Evolutionary conservation across 1,140 invertebrate genomes (phyloP), one percentile per base, ranked within the genome.

Genomic region (Ceratosolen fusciceps): DNA sequence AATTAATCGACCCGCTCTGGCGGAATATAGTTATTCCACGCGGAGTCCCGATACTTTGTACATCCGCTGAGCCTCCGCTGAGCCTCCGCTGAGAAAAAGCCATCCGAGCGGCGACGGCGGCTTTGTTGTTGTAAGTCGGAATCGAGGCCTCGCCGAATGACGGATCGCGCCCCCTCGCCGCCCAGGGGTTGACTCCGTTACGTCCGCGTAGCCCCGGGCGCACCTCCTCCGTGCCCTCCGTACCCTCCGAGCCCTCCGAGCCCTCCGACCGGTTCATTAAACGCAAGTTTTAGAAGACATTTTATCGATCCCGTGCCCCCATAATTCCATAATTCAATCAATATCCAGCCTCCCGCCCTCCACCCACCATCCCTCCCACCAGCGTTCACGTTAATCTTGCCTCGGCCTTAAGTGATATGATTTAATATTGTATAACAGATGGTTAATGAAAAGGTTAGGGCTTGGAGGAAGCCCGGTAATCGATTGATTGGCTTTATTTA

Each of bases 261-360:
- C 9, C 37, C 12, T 12, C 67, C 1, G n/a, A 47, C 37, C 39
- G 67, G 67, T 68, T 68, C 47, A 47, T 47, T 47, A 47, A 47
- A 68, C 12, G 0, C 9, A 3, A 47, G 16, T 37, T 29, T 68
- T 68, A 68, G 37, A 68, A 68, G 47, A 68, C 37, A 29, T 47
- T 68, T 47, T 68, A 65, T 37, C 16, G 26, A n/a, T n/a, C 60
- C 3, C 31, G 14, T 65, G n/a, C 34, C 31, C 60, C 14, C 60
- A 37, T 65, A 65, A 31, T n/a, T n/a, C n/a, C n/a, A 31, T 62
- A 62, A 65, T 65, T 65, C 31, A 37, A 65, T 65, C 16, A n/a
- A n/a, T n/a, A n/a, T n/a, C n/a, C n/a, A n/a, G n/a, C n/a, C n/a
- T n/a, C n/a, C n/a, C n/a, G n/a, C n/a, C n/a, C n/a, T n/a, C n/a